Evolutionary conservation across 2,797 vertebrate species (phyloP).

Genomic region (Cossypha heuglini): DNA sequence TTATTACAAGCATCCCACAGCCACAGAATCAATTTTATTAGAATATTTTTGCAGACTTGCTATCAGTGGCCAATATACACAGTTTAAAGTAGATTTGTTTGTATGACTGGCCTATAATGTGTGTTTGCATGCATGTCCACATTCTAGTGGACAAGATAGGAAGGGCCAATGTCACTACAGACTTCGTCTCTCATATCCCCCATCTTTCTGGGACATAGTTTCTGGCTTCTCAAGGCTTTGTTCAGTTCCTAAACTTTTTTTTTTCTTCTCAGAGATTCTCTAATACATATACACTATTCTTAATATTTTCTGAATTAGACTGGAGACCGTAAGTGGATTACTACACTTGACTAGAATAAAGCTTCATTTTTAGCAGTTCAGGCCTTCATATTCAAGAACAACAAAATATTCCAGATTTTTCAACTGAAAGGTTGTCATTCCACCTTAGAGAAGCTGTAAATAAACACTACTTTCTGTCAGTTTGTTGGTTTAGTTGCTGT

Average conservation of each 20-base stretch:
- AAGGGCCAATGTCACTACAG: background rate
- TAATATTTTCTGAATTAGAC: background rate
- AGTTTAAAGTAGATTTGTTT: background rate
- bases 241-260: background rate
- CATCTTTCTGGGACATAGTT: background rate
- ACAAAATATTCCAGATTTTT: background rate
- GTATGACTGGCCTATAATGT: background rate
- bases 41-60: background rate
- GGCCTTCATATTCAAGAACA: background rate
- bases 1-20: background rate
- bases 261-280: background rate
- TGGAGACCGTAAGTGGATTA: background rate
- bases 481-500: slow-evolving; percentile 11
- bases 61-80: background rate
- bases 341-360: background rate
- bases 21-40: background rate
- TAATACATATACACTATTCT: background rate
- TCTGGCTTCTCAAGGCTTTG: background rate
- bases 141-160: background rate
- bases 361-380: background rate
- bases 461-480: background rate
- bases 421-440: background rate
- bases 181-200: background rate
- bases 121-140: background rate
- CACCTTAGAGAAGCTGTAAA: background rate